Conservation (phyloP, 2,888 invertebrate genomes). For the Caenorhabditis wallacei region DNA sequence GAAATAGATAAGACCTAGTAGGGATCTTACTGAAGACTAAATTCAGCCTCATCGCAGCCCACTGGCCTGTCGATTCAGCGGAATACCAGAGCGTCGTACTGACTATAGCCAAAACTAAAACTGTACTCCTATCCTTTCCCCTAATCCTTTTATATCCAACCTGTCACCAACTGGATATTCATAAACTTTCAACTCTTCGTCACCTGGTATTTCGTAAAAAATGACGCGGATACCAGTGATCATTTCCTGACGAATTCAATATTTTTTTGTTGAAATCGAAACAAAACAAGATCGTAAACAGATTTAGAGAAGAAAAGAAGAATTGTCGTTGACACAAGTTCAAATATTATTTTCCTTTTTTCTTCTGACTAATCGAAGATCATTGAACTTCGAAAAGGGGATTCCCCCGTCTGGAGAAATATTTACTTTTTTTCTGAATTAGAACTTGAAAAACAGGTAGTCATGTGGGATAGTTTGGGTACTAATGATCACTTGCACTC, state of each 20-base stretch:
- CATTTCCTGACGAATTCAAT: not conserved
- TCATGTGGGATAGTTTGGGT: not conserved
- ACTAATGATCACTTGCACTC: not conserved
- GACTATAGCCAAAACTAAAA: not conserved
- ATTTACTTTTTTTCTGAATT: not conserved
- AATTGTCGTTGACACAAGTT: constrained; percentile 18
- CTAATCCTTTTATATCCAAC: constrained; percentile 12
- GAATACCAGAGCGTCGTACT: not conserved
- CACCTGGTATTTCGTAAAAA: constrained; percentile 1
- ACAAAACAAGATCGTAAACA: constrained; percentile 1
- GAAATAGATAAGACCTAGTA: not conserved
- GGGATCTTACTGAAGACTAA: no score
- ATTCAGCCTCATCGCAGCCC: no score
- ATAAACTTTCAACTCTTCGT: constrained; percentile 16
- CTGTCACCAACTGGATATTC: not conserved
- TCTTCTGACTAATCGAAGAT: constrained; percentile 7
- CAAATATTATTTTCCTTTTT: constrained; percentile 14
- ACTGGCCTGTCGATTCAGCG: no score
- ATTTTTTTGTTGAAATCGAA: not conserved
- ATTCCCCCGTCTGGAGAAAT: not conserved
- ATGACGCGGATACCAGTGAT: not conserved
- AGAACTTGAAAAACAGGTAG: not conserved
- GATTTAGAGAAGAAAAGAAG: not conserved
- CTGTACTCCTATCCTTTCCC: not conserved
- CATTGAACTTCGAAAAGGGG: constrained; percentile 1